A percentile compares a stretch with the other conserved stretches of the same genome.
Evolutionary conservation across 2,113 vertebrate genomes (phyloP).

Genomic region (Mustela nigripes): DNA sequence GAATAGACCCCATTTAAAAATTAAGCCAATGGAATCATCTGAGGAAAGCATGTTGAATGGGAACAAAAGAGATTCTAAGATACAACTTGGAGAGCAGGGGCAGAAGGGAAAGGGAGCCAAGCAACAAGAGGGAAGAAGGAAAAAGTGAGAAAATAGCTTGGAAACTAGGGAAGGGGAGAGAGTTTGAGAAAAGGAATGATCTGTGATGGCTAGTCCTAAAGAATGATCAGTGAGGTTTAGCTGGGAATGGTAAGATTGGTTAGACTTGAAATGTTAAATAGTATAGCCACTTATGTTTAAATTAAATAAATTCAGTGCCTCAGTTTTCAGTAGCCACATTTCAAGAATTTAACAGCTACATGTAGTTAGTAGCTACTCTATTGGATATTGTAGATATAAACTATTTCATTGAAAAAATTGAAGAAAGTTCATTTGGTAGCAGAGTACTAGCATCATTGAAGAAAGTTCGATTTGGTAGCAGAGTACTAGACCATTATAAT

Average conservation of each 20-base stretch:
- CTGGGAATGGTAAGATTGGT: background rate
- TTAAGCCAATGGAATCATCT: background rate
- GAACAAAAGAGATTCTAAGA: background rate
- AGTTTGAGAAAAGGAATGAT: background rate
- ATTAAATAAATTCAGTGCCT: background rate
- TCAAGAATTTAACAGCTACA: background rate
- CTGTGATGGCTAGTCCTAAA: background rate
- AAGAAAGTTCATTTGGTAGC: background rate
- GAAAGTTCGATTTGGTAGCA: background rate
- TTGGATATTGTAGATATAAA: background rate
- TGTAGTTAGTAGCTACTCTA: background rate
- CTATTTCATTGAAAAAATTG: background rate
- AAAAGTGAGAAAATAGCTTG: background rate
- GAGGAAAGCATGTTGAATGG: background rate
- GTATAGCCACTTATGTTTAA: background rate
- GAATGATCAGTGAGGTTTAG: background rate
- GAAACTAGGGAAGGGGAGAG: background rate
- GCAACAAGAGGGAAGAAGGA: background rate
- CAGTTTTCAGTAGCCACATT: background rate
- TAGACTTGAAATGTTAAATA: background rate
- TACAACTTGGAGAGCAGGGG: background rate
- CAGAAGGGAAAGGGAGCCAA: background rate
- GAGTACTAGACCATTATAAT: background rate
- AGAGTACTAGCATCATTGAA: background rate
- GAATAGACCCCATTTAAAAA: slow-evolving; percentile 1